A percentile compares a stretch with the other conserved stretches of the same genome.
These are phyloP conservation scores for Nibea albiflora DNA, from an alignment of 2,113 vertebrate genomes.

Conservation along the genomic window DNA sequence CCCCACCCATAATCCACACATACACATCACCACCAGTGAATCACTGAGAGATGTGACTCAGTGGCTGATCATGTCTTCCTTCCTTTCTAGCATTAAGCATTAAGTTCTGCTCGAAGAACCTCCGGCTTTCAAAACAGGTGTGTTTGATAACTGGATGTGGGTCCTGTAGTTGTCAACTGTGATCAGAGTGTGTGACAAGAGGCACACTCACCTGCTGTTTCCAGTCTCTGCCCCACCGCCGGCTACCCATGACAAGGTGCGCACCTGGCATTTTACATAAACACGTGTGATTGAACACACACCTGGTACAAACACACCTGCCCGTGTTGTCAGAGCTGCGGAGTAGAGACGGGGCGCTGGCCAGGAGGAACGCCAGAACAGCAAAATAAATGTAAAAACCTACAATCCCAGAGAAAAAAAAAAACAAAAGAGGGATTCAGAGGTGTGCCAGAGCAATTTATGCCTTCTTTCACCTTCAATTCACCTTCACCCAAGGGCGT, in stretches of 20 bases:
- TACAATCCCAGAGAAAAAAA: conserved; percentile 1
- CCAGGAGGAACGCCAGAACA: conserved; percentile 17
- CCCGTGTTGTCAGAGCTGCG: background rate
- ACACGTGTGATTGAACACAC: background rate
- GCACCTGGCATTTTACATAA: conserved; percentile 22
- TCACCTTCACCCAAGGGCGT: conserved; percentile 65
- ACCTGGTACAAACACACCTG: conserved; percentile 37
- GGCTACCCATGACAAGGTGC: background rate
- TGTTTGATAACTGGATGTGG: conserved; percentile 25
- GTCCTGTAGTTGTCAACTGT: conserved; percentile 35
- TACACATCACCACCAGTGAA: background rate
- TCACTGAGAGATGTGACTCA: background rate
- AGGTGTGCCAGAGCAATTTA: conserved; percentile 33
- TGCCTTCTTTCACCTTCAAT: conserved; percentile 60
- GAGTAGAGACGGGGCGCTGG: conserved; percentile 23
- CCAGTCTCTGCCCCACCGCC: background rate
- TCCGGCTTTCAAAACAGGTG: conserved; percentile 38
- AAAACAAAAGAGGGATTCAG: conserved; percentile 15
- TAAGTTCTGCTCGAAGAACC: conserved; percentile 1
- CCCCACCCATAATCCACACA: background rate
- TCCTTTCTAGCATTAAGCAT: background rate
- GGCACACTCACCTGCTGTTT: conserved; percentile 23
- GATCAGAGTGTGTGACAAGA: conserved; percentile 44
- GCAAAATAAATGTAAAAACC: conserved; percentile 20
- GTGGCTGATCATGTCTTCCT: background rate